Evolutionary conservation across 1,140 invertebrate genomes (phyloP).

Genomic region (Heliconius melpomene): DNA sequence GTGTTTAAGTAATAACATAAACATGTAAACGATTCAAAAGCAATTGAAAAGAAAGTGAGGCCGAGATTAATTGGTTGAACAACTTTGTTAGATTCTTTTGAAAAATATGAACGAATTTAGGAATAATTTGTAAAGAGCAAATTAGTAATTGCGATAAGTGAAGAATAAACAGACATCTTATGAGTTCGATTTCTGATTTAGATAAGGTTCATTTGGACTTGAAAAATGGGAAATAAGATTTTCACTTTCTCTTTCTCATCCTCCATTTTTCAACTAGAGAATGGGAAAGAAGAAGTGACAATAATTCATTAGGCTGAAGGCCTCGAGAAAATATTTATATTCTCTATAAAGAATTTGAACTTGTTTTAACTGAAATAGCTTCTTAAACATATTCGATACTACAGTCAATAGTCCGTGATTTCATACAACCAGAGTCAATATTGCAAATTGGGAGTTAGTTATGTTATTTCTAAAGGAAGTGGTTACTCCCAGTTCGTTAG

Average conservation of each 20-base stretch:
- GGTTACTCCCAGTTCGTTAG: constrained; percentile 34
- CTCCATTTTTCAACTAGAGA: background rate
- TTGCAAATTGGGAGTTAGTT: constrained; percentile 20
- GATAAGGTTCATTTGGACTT: background rate
- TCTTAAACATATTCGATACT: background rate
- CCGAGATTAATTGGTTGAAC: background rate
- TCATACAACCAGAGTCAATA: constrained; percentile 5
- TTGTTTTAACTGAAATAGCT: background rate
- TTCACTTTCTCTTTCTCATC: no score
- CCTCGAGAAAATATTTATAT: background rate
- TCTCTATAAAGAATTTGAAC: background rate
- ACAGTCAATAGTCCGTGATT: background rate
- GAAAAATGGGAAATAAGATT: no score
- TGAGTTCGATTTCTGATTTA: background rate
- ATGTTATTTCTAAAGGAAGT: constrained; percentile 18
- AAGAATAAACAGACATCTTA: background rate
- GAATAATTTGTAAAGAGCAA: background rate
- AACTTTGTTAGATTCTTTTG: background rate
- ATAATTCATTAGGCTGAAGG: background rate
- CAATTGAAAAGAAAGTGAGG: background rate
- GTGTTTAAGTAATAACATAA: background rate
- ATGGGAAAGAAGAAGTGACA: background rate
- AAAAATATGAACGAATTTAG: background rate
- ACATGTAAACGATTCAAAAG: background rate
- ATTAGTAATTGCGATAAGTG: background rate